A percentile compares a stretch with the other conserved stretches of the same genome.
These are phyloP conservation scores for Chionis minor DNA, from an alignment of 2,113 vertebrate genomes.

Conservation along the genomic window DNA sequence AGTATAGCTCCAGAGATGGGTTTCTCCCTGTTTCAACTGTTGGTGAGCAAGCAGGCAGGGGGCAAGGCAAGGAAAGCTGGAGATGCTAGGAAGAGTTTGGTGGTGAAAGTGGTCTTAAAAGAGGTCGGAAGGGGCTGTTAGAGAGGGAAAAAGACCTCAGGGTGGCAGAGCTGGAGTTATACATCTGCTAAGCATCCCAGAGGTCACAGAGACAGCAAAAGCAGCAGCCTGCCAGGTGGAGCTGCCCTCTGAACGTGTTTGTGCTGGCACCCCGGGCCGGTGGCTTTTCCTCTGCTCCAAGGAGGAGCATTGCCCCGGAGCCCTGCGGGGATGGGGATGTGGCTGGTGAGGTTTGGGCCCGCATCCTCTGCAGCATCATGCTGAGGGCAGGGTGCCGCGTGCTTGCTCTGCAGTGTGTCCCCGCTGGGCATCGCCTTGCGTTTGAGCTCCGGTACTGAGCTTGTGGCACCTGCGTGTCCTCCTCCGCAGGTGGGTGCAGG, in stretches of 20 bases:
- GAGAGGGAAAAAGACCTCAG: neutral
- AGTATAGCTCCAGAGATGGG: neutral
- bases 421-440: neutral
- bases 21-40: neutral
- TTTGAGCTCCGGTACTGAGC: neutral
- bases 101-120: neutral
- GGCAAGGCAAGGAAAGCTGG: neutral
- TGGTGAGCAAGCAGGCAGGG: neutral
- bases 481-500: neutral
- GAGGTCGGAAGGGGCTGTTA: neutral
- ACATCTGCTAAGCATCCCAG: neutral
- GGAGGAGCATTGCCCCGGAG: neutral
- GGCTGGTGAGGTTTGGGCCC: fast-evolving
- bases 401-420: neutral
- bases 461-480: neutral
- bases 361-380: fast-evolving
- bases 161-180: neutral
- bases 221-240: neutral
- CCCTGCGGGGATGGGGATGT: neutral
- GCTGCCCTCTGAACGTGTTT: neutral
- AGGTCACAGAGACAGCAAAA: neutral
- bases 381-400: neutral
- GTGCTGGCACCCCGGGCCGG: neutral
- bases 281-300: neutral
- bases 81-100: neutral